Percentiles rank a stretch among this genome's conserved stretches.
Evolutionary conservation across 2,888 invertebrate species (phyloP).

Genomic region (Priocnemis perturbator): DNA sequence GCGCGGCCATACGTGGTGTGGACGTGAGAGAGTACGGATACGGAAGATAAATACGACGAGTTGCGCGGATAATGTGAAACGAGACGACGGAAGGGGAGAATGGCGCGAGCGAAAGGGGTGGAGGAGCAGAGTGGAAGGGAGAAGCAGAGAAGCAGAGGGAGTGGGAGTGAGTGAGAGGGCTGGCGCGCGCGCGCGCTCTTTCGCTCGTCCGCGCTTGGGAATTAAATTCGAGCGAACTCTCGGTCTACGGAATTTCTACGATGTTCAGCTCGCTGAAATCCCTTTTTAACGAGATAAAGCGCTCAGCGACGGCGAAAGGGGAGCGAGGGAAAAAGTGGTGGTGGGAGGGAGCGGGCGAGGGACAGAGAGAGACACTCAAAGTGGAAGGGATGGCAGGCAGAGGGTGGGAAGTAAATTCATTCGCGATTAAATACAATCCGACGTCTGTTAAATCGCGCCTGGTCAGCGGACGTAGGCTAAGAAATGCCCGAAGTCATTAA

Average conservation of each 20-base stretch:
- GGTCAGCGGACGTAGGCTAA: slow-evolving; percentile 15
- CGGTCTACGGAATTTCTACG: slow-evolving; percentile 41
- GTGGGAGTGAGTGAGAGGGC: not conserved
- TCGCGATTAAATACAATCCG: slow-evolving; percentile 35
- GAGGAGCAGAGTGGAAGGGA: not conserved
- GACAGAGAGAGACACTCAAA: not conserved
- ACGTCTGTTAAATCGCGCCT: slow-evolving; percentile 37
- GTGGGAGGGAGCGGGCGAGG: not conserved
- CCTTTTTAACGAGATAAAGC: slow-evolving; percentile 52
- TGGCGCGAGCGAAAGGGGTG: not conserved
- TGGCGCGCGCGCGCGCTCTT: not conserved
- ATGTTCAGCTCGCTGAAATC: slow-evolving; percentile 45
- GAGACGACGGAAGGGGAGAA: slow-evolving; percentile 14
- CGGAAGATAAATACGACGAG: slow-evolving; percentile 50
- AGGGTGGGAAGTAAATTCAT: slow-evolving; percentile 40
- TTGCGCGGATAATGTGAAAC: slow-evolving; percentile 41
- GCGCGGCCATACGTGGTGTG: slow-evolving; percentile 24
- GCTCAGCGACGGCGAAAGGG: slow-evolving; percentile 24
- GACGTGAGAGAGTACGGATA: slow-evolving; percentile 33
- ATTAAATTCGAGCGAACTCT: slow-evolving; percentile 51
- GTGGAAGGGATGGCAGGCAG: slow-evolving; percentile 9
- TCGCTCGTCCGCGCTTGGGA: slow-evolving; percentile 32
- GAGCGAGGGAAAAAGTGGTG: not conserved
- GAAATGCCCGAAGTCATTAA: too few species aligned
- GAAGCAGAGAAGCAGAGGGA: not conserved